These are phyloP conservation scores for Prunella strophiata DNA, from an alignment of 2,797 vertebrate species.

Conservation along the genomic window DNA sequence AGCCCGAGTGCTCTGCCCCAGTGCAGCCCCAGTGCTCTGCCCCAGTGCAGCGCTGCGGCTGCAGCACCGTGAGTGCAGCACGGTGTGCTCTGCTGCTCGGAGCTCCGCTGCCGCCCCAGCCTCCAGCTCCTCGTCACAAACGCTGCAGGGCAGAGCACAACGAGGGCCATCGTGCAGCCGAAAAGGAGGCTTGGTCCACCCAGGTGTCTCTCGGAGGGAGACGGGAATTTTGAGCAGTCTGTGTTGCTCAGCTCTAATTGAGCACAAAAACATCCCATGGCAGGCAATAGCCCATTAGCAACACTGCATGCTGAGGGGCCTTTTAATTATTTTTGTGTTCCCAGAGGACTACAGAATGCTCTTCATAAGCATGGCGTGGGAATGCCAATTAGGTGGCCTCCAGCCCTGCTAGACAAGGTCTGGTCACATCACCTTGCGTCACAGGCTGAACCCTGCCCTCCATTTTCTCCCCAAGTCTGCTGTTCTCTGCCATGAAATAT, in stretches of 20 bases:
- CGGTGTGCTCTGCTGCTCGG: fast-evolving
- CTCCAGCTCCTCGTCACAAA: background rate
- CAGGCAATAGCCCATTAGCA: conserved; percentile 55
- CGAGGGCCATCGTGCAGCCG: background rate
- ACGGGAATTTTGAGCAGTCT: conserved; percentile 22
- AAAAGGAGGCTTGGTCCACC: background rate
- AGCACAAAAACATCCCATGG: conserved; percentile 55
- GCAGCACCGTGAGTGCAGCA: background rate
- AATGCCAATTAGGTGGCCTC: conserved; percentile 69
- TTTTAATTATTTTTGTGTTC: conserved; percentile 68
- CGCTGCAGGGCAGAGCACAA: background rate
- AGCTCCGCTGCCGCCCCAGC: background rate
- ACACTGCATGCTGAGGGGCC: conserved; percentile 44
- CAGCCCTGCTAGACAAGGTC: conserved; percentile 64
- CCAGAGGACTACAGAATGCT: conserved; percentile 56
- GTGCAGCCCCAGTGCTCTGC: too few species aligned
- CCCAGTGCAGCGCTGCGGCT: background rate
- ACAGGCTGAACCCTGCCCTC: conserved; percentile 67
- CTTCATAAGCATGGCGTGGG: background rate
- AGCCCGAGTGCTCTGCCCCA: too few species aligned
- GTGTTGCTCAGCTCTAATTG: conserved; percentile 27
- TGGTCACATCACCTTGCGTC: conserved; percentile 68
- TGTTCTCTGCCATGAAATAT: conserved; percentile 47
- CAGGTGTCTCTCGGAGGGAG: background rate
- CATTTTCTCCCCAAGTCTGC: conserved; percentile 58